These are phyloP conservation scores for Propithecus coquereli DNA, from an alignment of 2,113 vertebrate genomes.

Conservation along the genomic window DNA sequence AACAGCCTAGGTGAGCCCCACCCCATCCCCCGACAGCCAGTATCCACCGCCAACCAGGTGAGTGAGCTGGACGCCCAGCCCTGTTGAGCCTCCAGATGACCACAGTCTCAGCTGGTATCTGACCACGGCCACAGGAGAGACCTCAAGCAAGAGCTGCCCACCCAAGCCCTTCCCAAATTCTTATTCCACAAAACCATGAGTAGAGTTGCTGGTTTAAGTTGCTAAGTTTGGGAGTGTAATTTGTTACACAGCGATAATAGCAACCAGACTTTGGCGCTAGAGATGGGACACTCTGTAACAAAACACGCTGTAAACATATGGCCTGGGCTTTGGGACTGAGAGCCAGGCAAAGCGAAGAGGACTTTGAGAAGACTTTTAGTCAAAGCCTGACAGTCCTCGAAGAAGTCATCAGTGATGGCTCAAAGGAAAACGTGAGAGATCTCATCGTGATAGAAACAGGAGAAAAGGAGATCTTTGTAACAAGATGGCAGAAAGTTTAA, in stretches of 20 bases:
- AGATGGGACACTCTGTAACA: neutral
- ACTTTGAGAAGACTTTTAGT: neutral
- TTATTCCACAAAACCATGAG: neutral
- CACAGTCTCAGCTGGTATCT: neutral
- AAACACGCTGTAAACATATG: neutral
- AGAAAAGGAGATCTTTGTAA: neutral
- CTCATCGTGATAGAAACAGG: neutral
- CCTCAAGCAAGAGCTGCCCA: neutral
- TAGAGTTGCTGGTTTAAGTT: neutral
- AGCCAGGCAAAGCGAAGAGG: neutral
- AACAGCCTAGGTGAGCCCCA: neutral
- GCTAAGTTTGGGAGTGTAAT: neutral
- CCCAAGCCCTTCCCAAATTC: neutral
- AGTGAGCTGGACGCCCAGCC: neutral
- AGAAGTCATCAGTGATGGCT: neutral
- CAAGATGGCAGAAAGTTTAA: neutral
- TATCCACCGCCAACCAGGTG: rapidly evolving
- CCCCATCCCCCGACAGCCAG: neutral
- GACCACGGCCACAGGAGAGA: neutral
- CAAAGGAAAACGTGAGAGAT: neutral
- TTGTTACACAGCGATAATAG: neutral
- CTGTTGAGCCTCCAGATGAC: neutral
- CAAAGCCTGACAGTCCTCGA: no score
- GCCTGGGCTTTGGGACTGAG: neutral
- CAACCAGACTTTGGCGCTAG: neutral